phyloP scores from a whole-genome alignment of 2,797 vertebrate genomes.

The Falco naumanni region DNA sequence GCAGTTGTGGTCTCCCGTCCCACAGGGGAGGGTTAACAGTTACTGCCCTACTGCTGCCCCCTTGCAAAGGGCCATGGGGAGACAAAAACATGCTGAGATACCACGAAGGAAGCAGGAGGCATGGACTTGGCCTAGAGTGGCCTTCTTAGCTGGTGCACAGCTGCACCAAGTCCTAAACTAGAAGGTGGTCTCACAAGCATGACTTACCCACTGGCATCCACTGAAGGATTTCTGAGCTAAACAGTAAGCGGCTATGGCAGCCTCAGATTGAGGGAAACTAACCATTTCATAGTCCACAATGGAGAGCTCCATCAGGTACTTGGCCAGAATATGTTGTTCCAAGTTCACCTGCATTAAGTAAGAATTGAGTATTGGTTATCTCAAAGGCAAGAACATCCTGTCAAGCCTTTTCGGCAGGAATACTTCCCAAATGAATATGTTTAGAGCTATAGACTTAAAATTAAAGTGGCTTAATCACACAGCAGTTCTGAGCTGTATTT shows the following conservation, averaged over 20 bases:
- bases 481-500: background rate
- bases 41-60: background rate
- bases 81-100: background rate
- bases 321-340: conserved; percentile 83
- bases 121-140: background rate
- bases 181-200: background rate
- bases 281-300: conserved; percentile 89
- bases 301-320: conserved; percentile 88
- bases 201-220: conserved; percentile 84
- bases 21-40: background rate
- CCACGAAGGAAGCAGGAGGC: background rate
- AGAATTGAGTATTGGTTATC: background rate
- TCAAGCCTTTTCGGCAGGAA: background rate
- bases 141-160: background rate
- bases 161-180: background rate
- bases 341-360: conserved; percentile 62
- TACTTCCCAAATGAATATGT: background rate
- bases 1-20: background rate
- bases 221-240: conserved; percentile 83
- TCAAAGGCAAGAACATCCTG: background rate
- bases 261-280: conserved; percentile 83
- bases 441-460: background rate
- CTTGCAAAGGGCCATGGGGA: background rate
- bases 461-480: background rate
- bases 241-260: conserved; percentile 84